Evolutionary conservation across 2,797 vertebrate genomes (phyloP), one percentile per base, ranked within the genome.

Genomic region (Channallabes apus): DNA sequence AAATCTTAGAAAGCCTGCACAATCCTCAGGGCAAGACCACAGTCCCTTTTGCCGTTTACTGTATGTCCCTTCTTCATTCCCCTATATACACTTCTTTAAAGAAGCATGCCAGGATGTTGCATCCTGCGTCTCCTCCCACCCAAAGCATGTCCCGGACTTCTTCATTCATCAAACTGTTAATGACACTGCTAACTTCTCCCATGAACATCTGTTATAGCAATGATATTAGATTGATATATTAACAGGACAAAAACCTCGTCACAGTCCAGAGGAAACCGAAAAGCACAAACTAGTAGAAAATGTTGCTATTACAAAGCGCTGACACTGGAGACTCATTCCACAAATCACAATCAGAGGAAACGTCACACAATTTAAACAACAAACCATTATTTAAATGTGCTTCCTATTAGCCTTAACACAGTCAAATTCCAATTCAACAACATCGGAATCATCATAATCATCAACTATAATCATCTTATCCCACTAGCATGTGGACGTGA

Each of bases 301-400:
- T 6, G 24, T 7, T 73, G 24, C 68, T 54, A 46, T 51, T 15
- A 15, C 41, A 73, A 51, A n/a, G 14, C 14, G 6, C 71, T 73
- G 71, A 73, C 14, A 72, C 69, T 72, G 69, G 38, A 46, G 69
- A 72, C 69, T 72, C 69, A 12, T 14, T 46, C 69, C 24, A 15
- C 24, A 72, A n/a, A 24, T 46, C 1, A 15, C 14, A 65, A 65
- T 29, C 2, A 65, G 6, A 29, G 32, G 17, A 3, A 69, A 35
- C 32, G 38, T 5, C 38, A 22, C 17, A 59, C 58, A 22, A 17
- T 59, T 59, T 59, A 22, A 20, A 1, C 7, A 22, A 38, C 7
- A 69, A 38, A 38, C 15, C 12, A 22, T 38, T 38, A 20, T 69
- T 69, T 22, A 20, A 38, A 38, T 38, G 18, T 20, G 67, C 22